Evolutionary conservation across 2,797 vertebrate genomes (phyloP).

Genomic region (Discoglossus pictus): DNA sequence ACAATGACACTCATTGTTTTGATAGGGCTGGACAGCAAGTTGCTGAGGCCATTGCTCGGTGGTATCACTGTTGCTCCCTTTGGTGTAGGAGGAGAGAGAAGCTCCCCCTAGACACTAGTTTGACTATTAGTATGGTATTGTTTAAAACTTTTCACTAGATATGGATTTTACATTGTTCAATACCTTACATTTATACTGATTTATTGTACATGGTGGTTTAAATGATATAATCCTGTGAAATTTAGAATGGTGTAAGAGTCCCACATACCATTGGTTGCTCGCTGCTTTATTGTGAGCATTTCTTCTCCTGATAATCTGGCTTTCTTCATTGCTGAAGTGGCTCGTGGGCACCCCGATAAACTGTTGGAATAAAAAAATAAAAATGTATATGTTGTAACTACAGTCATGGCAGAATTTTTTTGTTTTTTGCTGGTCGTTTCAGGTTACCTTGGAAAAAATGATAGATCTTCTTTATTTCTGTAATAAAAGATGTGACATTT

Average conservation of each 20-base stretch:
- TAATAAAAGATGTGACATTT: constrained; percentile 9
- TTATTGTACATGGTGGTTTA: neutral
- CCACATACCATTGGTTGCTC: constrained; percentile 86
- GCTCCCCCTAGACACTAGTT: too few relatives aligned
- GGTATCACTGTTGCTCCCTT: too few relatives aligned
- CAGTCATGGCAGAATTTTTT: too few relatives aligned
- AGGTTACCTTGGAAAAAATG: neutral
- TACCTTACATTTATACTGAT: too few relatives aligned
- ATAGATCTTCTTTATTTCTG: constrained; percentile 16
- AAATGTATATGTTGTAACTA: constrained; percentile 43
- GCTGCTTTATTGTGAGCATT: constrained; percentile 96
- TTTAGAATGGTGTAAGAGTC: constrained; percentile 12
- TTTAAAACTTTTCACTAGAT: too few relatives aligned
- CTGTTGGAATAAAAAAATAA: constrained; percentile 64
- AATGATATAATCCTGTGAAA: neutral
- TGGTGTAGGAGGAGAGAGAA: too few relatives aligned
- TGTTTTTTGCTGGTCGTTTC: too few relatives aligned
- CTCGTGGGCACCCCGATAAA: constrained; percentile 95
- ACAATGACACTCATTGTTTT: too few relatives aligned
- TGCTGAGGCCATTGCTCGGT: too few relatives aligned
- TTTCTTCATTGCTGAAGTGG: constrained; percentile 98
- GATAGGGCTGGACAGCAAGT: too few relatives aligned
- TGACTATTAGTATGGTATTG: too few relatives aligned
- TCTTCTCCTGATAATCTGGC: constrained; percentile 95
- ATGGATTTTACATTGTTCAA: too few relatives aligned